These are phyloP conservation scores for Helarctos malayanus DNA, from an alignment of 2,797 vertebrate species.

Conservation along the genomic window DNA sequence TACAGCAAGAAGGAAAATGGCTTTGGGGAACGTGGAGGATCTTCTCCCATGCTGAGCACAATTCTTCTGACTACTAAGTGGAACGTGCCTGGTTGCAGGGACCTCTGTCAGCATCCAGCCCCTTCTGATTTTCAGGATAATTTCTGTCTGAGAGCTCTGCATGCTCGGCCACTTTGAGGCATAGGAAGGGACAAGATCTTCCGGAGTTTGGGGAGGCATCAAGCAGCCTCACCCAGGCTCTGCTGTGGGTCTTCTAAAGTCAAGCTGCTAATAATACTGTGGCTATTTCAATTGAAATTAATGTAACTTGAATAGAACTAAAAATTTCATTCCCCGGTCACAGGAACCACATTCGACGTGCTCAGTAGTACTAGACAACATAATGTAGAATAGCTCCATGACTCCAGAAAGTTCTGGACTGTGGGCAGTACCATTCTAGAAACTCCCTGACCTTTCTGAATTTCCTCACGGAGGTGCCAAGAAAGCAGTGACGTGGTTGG, in stretches of 20 bases:
- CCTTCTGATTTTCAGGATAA: neutral
- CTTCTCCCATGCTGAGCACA: neutral
- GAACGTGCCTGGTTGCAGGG: accelerated
- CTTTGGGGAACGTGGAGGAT: neutral
- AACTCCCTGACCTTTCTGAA: neutral
- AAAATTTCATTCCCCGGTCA: neutral
- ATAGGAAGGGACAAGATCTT: neutral
- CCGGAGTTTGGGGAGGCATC: neutral
- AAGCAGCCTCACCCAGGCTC: neutral
- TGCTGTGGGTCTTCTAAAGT: neutral
- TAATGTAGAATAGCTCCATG: neutral
- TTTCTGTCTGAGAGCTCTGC: neutral
- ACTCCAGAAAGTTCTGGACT: neutral
- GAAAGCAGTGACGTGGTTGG: neutral
- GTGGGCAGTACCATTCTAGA: neutral
- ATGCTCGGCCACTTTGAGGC: neutral
- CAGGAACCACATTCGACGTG: neutral
- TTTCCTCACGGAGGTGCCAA: neutral
- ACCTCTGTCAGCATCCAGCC: neutral
- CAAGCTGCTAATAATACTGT: neutral
- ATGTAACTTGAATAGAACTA: neutral
- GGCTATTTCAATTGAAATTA: neutral
- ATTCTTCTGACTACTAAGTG: neutral
- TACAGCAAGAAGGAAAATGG: neutral
- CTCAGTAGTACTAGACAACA: neutral